These are phyloP conservation scores for Crotalus viridis DNA, from an alignment of 2,113 vertebrate genomes.

Conservation along the genomic window DNA sequence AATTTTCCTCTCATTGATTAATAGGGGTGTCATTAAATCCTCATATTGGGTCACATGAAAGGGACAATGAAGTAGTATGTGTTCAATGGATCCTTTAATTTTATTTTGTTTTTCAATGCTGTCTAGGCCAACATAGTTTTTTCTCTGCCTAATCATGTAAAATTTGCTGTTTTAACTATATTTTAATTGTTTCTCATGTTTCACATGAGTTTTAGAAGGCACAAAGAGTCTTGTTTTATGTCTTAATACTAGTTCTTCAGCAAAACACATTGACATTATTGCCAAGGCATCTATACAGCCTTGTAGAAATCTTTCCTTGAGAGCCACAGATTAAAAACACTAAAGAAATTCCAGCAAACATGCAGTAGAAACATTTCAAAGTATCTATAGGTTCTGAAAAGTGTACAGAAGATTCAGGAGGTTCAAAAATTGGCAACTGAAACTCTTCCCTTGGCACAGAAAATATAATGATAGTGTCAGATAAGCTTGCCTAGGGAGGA, in stretches of 20 bases:
- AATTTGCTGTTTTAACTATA: background rate
- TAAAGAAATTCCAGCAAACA: background rate
- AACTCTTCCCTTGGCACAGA: background rate
- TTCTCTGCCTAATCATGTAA: background rate
- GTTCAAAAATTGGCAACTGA: background rate
- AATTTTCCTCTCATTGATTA: background rate
- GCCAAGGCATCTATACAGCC: background rate
- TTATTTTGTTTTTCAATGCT: background rate
- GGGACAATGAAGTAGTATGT: background rate
- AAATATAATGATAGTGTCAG: background rate
- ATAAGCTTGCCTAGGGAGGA: background rate
- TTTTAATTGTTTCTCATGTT: background rate
- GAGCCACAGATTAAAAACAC: background rate
- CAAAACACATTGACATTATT: background rate
- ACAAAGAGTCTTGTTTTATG: background rate
- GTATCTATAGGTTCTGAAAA: background rate
- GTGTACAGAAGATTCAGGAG: background rate
- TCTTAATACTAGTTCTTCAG: background rate
- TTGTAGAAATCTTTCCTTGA: background rate
- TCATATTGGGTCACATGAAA: background rate
- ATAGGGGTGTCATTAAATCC: background rate
- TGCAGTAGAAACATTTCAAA: background rate
- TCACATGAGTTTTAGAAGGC: background rate
- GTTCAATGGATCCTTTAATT: background rate
- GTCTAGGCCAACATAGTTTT: background rate